Percentiles rank a stretch among this genome's conserved stretches.
Conservation (phyloP, 2,888 invertebrate genomes). For the Yponomeuta plumbellus region DNA sequence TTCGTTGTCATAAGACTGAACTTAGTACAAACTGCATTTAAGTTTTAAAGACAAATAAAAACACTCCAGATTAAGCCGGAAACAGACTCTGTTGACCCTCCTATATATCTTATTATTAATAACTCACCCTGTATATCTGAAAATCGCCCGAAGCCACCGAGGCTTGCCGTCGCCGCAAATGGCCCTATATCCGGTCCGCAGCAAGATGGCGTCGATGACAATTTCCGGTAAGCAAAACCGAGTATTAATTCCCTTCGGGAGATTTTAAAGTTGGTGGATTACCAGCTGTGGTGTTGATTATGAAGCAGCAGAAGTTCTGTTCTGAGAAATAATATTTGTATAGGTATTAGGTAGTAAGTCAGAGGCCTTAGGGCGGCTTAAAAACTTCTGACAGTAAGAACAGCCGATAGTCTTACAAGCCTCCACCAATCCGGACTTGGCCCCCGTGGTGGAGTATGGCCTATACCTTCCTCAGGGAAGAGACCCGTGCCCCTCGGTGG, state of each 20-base stretch:
- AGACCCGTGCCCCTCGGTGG: too few species aligned
- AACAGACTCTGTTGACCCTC: neutral
- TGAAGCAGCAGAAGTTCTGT: neutral
- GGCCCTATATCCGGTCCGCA: conserved; percentile 11
- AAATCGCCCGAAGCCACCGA: neutral
- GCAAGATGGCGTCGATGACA: conserved; percentile 16
- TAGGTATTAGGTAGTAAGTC: too few species aligned
- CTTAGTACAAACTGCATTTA: neutral
- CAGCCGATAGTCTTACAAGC: too few species aligned
- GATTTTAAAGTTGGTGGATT: conserved; percentile 4
- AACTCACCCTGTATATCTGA: neutral
- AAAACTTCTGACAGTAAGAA: too few species aligned
- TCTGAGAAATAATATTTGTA: neutral
- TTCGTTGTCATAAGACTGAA: neutral
- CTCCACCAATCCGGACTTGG: too few species aligned
- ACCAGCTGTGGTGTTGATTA: neutral
- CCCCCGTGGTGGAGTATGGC: too few species aligned
- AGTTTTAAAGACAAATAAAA: neutral
- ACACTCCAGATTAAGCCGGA: neutral
- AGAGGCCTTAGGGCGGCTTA: too few species aligned
- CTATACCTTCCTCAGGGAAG: too few species aligned
- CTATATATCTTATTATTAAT: neutral
- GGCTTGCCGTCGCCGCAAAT: neutral
- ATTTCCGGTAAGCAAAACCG: conserved; percentile 14
- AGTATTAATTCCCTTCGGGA: conserved; percentile 16